Conservation (phyloP, 2,888 invertebrate species). For the Phengaris alcon region DNA sequence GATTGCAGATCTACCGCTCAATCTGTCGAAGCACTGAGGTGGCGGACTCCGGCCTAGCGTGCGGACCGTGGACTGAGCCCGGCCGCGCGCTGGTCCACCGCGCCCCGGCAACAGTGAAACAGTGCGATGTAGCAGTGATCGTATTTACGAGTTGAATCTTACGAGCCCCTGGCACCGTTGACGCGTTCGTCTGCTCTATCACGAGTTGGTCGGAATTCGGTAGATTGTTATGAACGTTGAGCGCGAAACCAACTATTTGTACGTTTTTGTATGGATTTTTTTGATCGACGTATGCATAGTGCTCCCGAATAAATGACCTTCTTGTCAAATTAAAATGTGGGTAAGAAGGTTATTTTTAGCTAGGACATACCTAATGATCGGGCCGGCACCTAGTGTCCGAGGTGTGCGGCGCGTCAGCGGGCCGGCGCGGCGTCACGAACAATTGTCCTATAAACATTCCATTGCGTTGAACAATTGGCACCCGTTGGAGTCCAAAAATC, state of each 20-base stretch:
- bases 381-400: neutral
- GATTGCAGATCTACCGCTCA: conserved; percentile 92
- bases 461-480: conserved; percentile 60
- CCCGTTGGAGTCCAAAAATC: conserved; percentile 62
- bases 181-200: neutral
- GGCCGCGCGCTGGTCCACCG: conserved; percentile 1
- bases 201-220: neutral
- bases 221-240: neutral
- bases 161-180: neutral
- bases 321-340: neutral
- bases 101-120: neutral
- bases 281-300: neutral
- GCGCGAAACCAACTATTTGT: neutral
- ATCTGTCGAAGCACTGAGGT: conserved; percentile 89
- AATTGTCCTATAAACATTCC: conserved; percentile 61
- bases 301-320: neutral
- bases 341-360: neutral
- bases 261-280: neutral
- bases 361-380: neutral
- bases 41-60: conserved; percentile 45
- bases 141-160: neutral
- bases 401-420: conserved; percentile 3
- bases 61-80: conserved; percentile 50
- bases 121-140: neutral
- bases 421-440: conserved; percentile 22